phyloP scores from a whole-genome alignment of 2,888 invertebrate species.

The Drosophila prostipennis region DNA sequence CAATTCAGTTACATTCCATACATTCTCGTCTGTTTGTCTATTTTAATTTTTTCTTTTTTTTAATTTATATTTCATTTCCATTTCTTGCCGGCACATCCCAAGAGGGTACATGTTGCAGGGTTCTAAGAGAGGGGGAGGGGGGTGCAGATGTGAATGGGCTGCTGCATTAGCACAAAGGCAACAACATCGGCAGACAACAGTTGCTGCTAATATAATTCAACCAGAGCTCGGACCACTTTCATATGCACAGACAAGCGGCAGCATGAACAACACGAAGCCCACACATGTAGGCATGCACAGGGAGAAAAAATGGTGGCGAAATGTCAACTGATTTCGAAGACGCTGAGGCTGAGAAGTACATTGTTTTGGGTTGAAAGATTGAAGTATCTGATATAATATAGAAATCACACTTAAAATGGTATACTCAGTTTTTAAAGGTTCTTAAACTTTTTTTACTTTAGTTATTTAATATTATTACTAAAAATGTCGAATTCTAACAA shows the following conservation, averaged over 20 bases:
- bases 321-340: no score
- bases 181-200: slow-evolving; percentile 48
- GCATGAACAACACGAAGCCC: slow-evolving; percentile 30
- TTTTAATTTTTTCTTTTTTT: slow-evolving; percentile 38
- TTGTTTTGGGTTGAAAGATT: no score
- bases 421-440: no score
- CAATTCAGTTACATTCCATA: slow-evolving; percentile 67
- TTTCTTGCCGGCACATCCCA: slow-evolving; percentile 62
- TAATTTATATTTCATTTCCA: slow-evolving; percentile 70
- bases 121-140: not conserved
- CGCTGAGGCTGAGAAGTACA: no score
- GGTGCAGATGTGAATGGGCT: slow-evolving; percentile 15
- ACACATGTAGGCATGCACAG: slow-evolving; percentile 17
- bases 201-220: slow-evolving; percentile 48
- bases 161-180: slow-evolving; percentile 58
- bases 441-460: no score
- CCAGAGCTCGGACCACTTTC: slow-evolving; percentile 46
- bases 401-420: no score
- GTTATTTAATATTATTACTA: no score
- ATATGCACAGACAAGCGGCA: slow-evolving; percentile 51
- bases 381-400: no score
- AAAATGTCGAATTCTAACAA: no score
- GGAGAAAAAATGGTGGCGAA: no score
- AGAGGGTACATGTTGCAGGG: slow-evolving; percentile 32
- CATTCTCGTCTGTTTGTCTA: slow-evolving; percentile 32